phyloP scores from a whole-genome alignment of 2,888 invertebrate species.

The Apodemia duryi region DNA sequence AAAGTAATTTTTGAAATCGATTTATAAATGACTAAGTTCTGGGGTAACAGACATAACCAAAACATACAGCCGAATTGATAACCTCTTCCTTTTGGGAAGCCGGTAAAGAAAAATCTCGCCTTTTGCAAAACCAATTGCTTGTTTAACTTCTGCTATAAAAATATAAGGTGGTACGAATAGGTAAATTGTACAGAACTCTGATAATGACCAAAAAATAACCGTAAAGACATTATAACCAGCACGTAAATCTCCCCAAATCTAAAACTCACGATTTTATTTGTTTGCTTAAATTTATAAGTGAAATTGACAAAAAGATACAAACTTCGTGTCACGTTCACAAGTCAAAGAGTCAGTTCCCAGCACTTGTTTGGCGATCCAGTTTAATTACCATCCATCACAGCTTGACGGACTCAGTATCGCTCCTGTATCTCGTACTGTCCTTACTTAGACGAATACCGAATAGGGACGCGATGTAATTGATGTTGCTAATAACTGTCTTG shows the following conservation, averaged over 20 bases:
- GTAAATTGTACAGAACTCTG: too few species aligned
- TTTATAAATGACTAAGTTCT: too few species aligned
- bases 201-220: background rate
- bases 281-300: conserved; percentile 1
- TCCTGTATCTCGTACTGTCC: conserved; percentile 28
- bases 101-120: too few species aligned
- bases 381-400: conserved; percentile 50
- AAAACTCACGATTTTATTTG: background rate
- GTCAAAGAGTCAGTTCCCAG: conserved; percentile 32
- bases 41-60: too few species aligned
- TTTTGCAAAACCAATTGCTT: too few species aligned
- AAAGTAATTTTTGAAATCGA: too few species aligned
- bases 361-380: conserved; percentile 40
- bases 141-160: too few species aligned
- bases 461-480: conserved; percentile 42
- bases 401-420: conserved; percentile 43
- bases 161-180: too few species aligned
- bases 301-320: conserved; percentile 21
- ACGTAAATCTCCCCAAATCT: background rate
- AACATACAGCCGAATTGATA: too few species aligned
- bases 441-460: conserved; percentile 41
- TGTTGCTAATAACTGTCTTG: conserved; percentile 44
- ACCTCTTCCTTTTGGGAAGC: too few species aligned
- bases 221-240: background rate
- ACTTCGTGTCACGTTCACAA: conserved; percentile 26